Conservation (phyloP, 2,888 invertebrate genomes). For the Nesidiocoris tenuis region DNA sequence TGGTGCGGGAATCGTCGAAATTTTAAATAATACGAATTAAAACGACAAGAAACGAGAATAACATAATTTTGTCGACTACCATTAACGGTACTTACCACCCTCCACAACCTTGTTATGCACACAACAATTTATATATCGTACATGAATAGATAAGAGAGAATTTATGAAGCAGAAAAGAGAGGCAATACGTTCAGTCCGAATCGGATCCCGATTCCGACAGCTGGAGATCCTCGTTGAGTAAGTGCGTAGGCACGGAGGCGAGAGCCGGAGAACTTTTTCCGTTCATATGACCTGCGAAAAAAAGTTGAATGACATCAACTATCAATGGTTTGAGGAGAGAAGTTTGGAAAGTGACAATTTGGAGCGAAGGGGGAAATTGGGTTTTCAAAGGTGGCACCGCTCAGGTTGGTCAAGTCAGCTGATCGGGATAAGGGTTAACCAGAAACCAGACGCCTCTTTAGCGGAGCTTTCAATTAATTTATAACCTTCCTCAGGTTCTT, state of each 20-base stretch:
- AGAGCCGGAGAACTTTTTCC: conserved; percentile 54
- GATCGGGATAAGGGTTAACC: no score
- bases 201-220: conserved; percentile 84
- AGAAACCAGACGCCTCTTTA: no score
- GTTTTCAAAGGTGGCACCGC: no score
- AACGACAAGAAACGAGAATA: neutral
- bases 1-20: neutral
- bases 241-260: conserved; percentile 61
- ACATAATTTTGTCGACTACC: neutral
- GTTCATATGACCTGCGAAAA: conserved; percentile 54
- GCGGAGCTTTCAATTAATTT: no score
- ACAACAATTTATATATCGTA: conserved; percentile 24
- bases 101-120: conserved; percentile 24
- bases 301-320: neutral
- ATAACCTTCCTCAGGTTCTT: no score
- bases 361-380: no score
- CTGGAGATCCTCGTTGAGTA: conserved; percentile 80
- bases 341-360: no score
- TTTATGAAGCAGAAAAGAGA: conserved; percentile 2
- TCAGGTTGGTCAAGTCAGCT: no score
- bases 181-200: conserved; percentile 60
- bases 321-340: no score
- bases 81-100: neutral
- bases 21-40: neutral
- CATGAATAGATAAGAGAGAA: neutral